phyloP scores from a whole-genome alignment of 2,113 vertebrate species.

The Urocitellus parryii region DNA sequence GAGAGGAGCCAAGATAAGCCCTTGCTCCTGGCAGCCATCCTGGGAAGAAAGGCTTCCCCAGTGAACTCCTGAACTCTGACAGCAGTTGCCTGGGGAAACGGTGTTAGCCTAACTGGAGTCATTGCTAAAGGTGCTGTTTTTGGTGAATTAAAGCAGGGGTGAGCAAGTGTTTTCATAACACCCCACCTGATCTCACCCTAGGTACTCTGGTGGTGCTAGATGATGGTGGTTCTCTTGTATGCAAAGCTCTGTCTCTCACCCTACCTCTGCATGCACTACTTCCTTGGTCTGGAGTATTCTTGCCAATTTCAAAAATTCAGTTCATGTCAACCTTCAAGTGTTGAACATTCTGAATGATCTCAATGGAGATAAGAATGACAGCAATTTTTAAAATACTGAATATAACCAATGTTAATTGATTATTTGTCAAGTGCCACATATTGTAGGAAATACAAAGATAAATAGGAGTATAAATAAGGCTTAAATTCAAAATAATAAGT shows the following conservation, averaged over 20 bases:
- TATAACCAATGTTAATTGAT: constrained; percentile 32
- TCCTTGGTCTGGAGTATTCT: not conserved
- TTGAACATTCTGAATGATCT: not conserved
- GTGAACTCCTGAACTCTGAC: constrained; percentile 30
- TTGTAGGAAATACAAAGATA: not conserved
- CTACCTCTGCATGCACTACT: not conserved
- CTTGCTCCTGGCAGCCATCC: constrained; percentile 5
- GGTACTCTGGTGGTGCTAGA: not conserved
- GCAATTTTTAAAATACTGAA: not conserved
- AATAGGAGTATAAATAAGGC: not conserved
- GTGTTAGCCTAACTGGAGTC: not conserved
- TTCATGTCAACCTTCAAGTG: not conserved
- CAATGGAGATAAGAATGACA: not conserved
- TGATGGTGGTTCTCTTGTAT: not conserved
- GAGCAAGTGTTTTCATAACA: not conserved
- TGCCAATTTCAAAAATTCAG: not conserved
- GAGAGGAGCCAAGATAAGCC: constrained; percentile 37
- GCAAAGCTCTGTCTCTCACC: rapidly evolving
- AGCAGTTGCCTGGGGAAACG: constrained; percentile 17
- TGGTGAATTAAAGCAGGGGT: not conserved
- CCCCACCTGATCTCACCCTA: not conserved
- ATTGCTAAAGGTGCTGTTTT: not conserved
- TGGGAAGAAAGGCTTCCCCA: not conserved
- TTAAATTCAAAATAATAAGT: constrained; percentile 30
- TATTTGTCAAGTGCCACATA: not conserved